These are phyloP conservation scores for Ormyrus pomaceus DNA, from an alignment of 2,888 invertebrate genomes.

Conservation along the genomic window DNA sequence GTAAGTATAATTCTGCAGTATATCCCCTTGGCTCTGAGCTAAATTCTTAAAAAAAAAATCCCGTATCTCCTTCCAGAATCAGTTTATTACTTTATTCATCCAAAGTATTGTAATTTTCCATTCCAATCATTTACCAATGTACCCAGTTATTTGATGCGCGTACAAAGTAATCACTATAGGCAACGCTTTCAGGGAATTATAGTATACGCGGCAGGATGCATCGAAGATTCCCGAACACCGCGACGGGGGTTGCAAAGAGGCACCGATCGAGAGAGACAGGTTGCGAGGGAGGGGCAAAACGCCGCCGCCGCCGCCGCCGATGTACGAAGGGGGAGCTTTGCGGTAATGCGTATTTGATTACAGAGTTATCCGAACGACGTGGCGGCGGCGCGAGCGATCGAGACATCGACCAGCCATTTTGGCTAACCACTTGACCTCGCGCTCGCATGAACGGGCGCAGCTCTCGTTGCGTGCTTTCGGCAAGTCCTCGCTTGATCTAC, in stretches of 20 bases:
- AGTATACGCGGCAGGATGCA: conserved; percentile 7
- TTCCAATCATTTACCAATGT: conserved; percentile 29
- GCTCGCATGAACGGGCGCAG: neutral
- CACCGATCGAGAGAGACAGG: neutral
- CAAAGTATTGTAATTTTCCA: conserved; percentile 33
- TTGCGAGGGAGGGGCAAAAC: conserved; percentile 25
- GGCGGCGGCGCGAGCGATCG: neutral
- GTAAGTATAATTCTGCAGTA: too few species aligned
- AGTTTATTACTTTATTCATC: conserved; percentile 27
- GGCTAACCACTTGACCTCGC: conserved; percentile 55
- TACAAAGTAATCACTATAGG: conserved; percentile 5
- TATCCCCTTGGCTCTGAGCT: too few species aligned
- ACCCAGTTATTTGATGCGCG: neutral
- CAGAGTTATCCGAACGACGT: conserved; percentile 53
- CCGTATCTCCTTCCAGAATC: neutral
- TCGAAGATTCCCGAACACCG: conserved; percentile 6
- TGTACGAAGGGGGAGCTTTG: conserved; percentile 55
- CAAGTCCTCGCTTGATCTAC: neutral
- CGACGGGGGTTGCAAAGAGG: neutral
- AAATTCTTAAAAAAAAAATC: too few species aligned
- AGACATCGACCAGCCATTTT: conserved; percentile 63
- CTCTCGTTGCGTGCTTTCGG: conserved; percentile 39
- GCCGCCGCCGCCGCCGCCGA: conserved; percentile 12
- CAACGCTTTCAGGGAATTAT: conserved; percentile 18
- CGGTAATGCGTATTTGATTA: conserved; percentile 73